Conservation (phyloP, 2,888 invertebrate species). For the Dasysyrphus tricinctus region DNA sequence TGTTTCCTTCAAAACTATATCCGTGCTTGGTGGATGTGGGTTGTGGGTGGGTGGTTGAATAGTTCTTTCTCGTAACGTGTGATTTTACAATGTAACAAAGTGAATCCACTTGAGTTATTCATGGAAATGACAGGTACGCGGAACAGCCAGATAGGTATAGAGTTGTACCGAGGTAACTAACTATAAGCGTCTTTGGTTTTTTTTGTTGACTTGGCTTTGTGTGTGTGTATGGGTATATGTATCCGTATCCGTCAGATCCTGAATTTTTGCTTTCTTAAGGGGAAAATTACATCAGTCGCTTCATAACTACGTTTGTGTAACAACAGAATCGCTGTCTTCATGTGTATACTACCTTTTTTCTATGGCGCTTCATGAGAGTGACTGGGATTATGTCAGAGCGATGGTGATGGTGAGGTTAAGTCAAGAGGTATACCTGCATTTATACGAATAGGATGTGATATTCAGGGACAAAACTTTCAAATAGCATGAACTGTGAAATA, state of each 20-base stretch:
- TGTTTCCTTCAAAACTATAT: neutral
- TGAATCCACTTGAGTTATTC: conserved; percentile 65
- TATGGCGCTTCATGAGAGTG: conserved; percentile 4
- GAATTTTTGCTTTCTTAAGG: conserved; percentile 22
- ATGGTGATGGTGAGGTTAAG: neutral
- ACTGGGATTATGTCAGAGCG: conserved; percentile 8
- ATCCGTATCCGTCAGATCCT: conserved; percentile 1
- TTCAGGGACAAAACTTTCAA: conserved; percentile 27
- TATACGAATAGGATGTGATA: conserved; percentile 7
- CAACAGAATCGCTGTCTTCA: conserved; percentile 12
- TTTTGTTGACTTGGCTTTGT: neutral
- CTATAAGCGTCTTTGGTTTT: neutral
- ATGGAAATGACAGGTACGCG: conserved; percentile 33
- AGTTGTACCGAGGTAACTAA: neutral
- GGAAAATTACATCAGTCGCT: conserved; percentile 54
- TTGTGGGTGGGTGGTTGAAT: neutral
- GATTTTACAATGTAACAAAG: conserved; percentile 40
- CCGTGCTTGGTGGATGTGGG: neutral
- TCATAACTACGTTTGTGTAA: conserved; percentile 31
- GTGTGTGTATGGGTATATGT: neutral
- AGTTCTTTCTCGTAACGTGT: conserved; percentile 35
- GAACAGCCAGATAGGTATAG: neutral
- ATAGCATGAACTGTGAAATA: conserved; percentile 33
- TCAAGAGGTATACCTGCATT: neutral
- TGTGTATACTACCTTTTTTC: neutral